Conservation (phyloP, 2,113 vertebrate species). For the Antechinus stuartii region DNA sequence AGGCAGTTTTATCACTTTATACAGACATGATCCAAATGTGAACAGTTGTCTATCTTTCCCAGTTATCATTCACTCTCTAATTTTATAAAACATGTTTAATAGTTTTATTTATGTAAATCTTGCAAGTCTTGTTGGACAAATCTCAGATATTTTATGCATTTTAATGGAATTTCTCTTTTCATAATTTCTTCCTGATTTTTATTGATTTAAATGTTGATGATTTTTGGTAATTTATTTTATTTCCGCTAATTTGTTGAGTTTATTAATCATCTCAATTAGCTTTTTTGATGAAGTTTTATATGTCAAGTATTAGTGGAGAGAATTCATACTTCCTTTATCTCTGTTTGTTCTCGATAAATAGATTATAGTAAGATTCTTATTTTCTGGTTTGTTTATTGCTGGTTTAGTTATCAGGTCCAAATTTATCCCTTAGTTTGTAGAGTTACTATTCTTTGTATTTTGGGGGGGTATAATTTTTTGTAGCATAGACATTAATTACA, state of each 20-base stretch:
- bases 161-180: background rate
- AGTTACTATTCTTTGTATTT: background rate
- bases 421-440: background rate
- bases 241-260: background rate
- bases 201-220: background rate
- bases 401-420: background rate
- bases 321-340: background rate
- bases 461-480: background rate
- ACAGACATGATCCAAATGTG: background rate
- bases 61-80: background rate
- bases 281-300: background rate
- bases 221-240: background rate
- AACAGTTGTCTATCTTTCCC: background rate
- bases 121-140: background rate
- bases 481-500: background rate
- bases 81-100: background rate
- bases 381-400: background rate
- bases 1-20: background rate
- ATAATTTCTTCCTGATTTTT: background rate
- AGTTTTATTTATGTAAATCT: background rate
- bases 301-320: background rate
- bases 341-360: background rate
- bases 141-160: background rate
- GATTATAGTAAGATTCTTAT: background rate
- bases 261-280: background rate